These are phyloP conservation scores for Andrena trimmerana DNA, from an alignment of 2,888 invertebrate species.

Conservation along the genomic window DNA sequence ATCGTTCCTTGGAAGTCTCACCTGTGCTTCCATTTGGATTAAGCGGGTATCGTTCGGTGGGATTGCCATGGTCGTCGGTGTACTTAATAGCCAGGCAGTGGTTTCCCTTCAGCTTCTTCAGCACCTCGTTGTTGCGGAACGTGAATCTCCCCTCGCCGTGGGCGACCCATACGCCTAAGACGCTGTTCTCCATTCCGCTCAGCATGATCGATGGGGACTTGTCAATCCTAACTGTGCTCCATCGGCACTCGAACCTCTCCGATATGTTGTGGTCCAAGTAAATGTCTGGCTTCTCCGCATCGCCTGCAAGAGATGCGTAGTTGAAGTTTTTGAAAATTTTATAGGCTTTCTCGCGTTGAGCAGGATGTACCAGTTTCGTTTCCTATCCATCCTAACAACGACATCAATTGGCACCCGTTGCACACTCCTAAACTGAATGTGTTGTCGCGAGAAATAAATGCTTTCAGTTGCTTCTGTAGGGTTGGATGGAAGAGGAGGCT, in stretches of 20 bases:
- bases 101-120: conserved; percentile 86
- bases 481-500: conserved; percentile 93
- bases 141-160: conserved; percentile 97
- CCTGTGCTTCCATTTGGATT: conserved; percentile 97
- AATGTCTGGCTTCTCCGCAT: conserved; percentile 82
- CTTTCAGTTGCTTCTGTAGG: conserved; percentile 91
- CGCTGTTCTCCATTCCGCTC: conserved; percentile 93
- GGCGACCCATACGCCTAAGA: conserved; percentile 98
- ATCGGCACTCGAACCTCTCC: conserved; percentile 93
- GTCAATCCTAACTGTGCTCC: conserved; percentile 90
- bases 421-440: conserved; percentile 99
- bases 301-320: background rate
- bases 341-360: conserved; percentile 12
- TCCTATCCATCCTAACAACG: conserved; percentile 95
- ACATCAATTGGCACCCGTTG: conserved; percentile 99
- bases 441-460: conserved; percentile 90
- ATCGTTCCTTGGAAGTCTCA: conserved; percentile 78
- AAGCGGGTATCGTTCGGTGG: conserved; percentile 95
- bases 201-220: conserved; percentile 94
- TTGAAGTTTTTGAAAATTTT: background rate
- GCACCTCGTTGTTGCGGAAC: conserved; percentile 86
- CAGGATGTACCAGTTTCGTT: conserved; percentile 75
- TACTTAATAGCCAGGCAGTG: conserved; percentile 93
- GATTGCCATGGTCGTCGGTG: conserved; percentile 91
- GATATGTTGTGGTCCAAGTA: conserved; percentile 94